These are phyloP conservation scores for Tragulus kanchil DNA, from an alignment of 2,113 vertebrate genomes.

Conservation along the genomic window DNA sequence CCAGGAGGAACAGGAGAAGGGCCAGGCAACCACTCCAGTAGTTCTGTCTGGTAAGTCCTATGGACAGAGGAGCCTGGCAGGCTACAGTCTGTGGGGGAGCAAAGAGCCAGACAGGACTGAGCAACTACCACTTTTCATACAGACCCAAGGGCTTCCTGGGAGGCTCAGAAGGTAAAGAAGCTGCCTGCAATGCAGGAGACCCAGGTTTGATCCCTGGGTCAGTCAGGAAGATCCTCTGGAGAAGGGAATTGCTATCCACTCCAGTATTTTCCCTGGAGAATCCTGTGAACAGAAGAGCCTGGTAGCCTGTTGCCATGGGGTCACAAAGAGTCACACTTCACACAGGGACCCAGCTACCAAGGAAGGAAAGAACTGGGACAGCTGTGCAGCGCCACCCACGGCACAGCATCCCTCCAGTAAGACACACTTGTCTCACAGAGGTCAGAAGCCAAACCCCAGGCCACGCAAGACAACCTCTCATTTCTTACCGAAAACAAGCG, in stretches of 20 bases:
- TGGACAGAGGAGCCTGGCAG: too few relatives aligned
- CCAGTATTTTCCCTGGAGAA: too few relatives aligned
- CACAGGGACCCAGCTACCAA: background rate
- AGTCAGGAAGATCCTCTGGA: background rate
- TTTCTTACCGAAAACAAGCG: conserved; percentile 68
- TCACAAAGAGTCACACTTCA: background rate
- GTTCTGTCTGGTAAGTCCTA: too few relatives aligned
- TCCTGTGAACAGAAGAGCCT: background rate
- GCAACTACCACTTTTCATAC: too few relatives aligned
- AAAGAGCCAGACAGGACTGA: too few relatives aligned
- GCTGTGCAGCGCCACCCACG: too few relatives aligned
- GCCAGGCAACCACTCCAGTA: too few relatives aligned
- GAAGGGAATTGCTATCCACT: too few relatives aligned
- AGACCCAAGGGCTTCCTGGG: background rate
- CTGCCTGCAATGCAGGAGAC: background rate
- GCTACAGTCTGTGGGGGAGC: too few relatives aligned
- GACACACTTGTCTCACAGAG: background rate
- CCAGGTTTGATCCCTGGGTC: background rate
- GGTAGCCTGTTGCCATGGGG: background rate
- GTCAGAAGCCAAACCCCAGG: background rate
- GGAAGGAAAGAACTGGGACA: background rate
- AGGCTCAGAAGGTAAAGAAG: background rate
- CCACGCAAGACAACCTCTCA: background rate
- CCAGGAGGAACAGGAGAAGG: background rate
- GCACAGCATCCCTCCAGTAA: rapidly evolving